Evolutionary conservation across 2,797 vertebrate species (phyloP).

Genomic region (Scarus forsteni): DNA sequence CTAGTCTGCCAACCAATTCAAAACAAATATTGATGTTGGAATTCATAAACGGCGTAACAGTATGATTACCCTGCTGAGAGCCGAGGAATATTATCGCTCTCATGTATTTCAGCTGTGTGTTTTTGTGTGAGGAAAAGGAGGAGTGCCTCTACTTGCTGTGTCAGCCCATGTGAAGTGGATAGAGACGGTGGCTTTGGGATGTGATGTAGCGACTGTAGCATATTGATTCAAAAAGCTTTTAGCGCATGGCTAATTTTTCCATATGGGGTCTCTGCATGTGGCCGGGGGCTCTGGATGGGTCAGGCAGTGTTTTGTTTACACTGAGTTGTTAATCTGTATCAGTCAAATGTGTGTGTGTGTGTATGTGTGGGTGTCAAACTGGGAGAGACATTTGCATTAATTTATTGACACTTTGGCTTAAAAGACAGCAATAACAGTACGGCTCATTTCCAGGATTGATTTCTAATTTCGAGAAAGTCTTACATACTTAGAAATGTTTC

Average conservation of each 20-base stretch:
- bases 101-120: conserved; percentile 33
- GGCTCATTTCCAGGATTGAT: background rate
- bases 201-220: conserved; percentile 65
- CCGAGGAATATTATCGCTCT: conserved; percentile 10
- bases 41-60: conserved; percentile 33
- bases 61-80: conserved; percentile 38
- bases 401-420: conserved; percentile 10
- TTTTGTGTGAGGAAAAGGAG: conserved; percentile 8
- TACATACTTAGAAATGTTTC: too few species aligned
- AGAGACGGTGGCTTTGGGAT: conserved; percentile 54
- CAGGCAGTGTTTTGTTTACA: conserved; percentile 66
- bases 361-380: conserved; percentile 13
- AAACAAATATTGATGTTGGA: conserved; percentile 50
- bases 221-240: conserved; percentile 81
- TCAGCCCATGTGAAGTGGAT: conserved; percentile 50
- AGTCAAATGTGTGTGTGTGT: conserved; percentile 38
- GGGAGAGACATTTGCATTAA: conserved; percentile 5
- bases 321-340: conserved; percentile 57
- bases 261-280: conserved; percentile 67
- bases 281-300: conserved; percentile 46
- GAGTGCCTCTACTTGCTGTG: conserved; percentile 51
- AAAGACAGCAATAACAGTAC: background rate
- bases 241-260: conserved; percentile 74
- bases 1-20: conserved; percentile 34
- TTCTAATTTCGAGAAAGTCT: too few species aligned